phyloP scores from a whole-genome alignment of 1,140 invertebrate species.

The Wiebesia pumilae region DNA sequence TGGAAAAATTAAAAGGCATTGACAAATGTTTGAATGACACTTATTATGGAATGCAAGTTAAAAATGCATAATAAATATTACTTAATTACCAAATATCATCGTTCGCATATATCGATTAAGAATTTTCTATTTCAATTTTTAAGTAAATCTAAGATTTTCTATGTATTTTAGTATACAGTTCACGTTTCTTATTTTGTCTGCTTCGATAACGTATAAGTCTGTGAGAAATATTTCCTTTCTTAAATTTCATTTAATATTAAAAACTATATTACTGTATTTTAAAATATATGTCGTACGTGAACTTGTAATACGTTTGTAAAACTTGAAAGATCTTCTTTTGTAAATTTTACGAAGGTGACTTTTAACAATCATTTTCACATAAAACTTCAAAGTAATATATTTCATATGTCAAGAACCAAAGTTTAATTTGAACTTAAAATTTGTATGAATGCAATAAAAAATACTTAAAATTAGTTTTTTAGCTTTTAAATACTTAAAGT shows the following conservation, averaged over 20 bases:
- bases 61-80: too few relatives aligned
- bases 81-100: too few relatives aligned
- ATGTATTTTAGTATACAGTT: too few relatives aligned
- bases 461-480: not conserved
- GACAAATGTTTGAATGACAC: too few relatives aligned
- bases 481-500: not conserved
- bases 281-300: not conserved
- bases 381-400: constrained; percentile 7
- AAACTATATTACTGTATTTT: not conserved
- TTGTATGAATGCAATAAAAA: constrained; percentile 16
- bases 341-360: constrained; percentile 2
- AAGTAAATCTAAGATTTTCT: too few relatives aligned
- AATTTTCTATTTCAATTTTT: too few relatives aligned
- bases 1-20: too few relatives aligned
- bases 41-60: too few relatives aligned
- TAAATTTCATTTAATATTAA: not conserved
- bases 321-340: not conserved
- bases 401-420: not conserved
- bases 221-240: not conserved
- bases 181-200: too few relatives aligned
- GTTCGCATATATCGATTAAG: too few relatives aligned
- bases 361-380: constrained; percentile 4
- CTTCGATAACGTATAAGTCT: too few relatives aligned
- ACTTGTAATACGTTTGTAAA: not conserved
- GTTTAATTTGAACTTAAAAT: constrained; percentile 18